Evolutionary conservation across 1,140 invertebrate species (phyloP), one percentile per base, ranked within the genome.

Genomic region (Drosophila sproati): DNA sequence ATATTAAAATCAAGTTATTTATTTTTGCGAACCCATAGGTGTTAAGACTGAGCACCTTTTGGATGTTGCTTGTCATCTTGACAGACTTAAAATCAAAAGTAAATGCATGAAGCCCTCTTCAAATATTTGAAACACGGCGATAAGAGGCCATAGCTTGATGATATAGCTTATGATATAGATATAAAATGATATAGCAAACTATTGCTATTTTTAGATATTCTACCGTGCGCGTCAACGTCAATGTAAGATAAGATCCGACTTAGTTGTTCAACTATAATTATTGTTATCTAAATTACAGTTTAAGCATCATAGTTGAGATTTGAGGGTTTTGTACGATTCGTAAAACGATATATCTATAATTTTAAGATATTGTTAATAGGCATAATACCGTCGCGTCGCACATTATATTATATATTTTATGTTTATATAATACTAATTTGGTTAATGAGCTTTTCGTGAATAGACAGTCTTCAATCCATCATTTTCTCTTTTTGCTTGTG

Each of bases 401-500:
- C 20, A 20, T 20, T 20, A 20, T 20, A 2, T 20, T 28, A 45
- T 43, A 6, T 20, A 34, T 47, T 54, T 31, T 64, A 64, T 20
- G 39, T 20, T 41, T 41, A 34, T 56, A 43, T 63, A 50, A 63
- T 41, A 71, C 34, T 50, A 43, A 71, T 64, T 47, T 35, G 41
- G 55, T 43, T 47, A 51, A 41, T 32, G 8, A 12, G 20, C 20
- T 20, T 20, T 45, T 6, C 20, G 29, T 39, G 41, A 28, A 52
- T 28, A 34, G 20, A 31, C 7, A n/a, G 31, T 32, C 4, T 47
- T 62, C 39, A 51, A 60, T 32, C n/a, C 28, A 28, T 37, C 5
- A 48, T 47, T 31, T 51, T 48, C 34, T 59, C 73, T 72, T 69
- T 57, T 67, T 56, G 32, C 55, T 79, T 76, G 8, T 81, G 54